These are phyloP conservation scores for Scrobipalpa atriplicella DNA, from an alignment of 2,888 invertebrate species.

Conservation along the genomic window DNA sequence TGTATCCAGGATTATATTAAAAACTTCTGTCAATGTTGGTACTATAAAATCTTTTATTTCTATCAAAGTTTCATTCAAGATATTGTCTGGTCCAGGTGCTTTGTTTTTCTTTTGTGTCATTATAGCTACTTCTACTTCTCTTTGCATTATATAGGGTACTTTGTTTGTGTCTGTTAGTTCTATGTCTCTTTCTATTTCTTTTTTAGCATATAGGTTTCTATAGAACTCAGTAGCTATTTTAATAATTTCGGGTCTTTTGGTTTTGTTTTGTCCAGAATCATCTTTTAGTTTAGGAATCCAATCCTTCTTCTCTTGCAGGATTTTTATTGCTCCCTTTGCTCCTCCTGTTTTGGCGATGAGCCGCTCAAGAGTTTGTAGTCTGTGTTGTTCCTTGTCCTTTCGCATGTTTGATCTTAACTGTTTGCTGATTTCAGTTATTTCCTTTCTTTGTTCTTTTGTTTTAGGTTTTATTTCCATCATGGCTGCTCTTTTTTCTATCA, in stretches of 20 bases:
- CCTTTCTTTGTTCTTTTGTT: conserved; percentile 11
- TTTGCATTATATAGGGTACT: background rate
- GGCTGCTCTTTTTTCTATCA: background rate
- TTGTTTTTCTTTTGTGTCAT: conserved; percentile 27
- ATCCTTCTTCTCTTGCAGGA: conserved; percentile 10
- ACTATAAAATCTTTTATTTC: conserved; percentile 28
- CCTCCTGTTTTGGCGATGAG: conserved; percentile 7
- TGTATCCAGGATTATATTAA: conserved; percentile 32
- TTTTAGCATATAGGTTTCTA: conserved; percentile 5
- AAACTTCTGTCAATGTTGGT: conserved; percentile 31
- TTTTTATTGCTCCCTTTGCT: conserved; percentile 1
- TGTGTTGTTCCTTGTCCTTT: conserved; percentile 12
- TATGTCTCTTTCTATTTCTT: background rate
- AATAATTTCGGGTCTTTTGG: conserved; percentile 2
- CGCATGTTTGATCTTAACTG: conserved; percentile 6
- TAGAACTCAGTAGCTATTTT: background rate
- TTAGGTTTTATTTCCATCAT: background rate
- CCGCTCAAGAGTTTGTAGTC: background rate
- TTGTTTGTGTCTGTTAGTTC: background rate
- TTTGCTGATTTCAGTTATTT: conserved; percentile 19
- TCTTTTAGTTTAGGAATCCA: conserved; percentile 16
- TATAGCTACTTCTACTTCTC: conserved; percentile 27
- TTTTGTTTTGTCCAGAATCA: background rate
- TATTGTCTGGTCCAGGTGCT: conserved; percentile 31
- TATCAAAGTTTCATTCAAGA: conserved; percentile 33